Base-by-base conservation (phyloP, 2,797 vertebrate genomes). In the Acanthurus leucopareius region DNA sequence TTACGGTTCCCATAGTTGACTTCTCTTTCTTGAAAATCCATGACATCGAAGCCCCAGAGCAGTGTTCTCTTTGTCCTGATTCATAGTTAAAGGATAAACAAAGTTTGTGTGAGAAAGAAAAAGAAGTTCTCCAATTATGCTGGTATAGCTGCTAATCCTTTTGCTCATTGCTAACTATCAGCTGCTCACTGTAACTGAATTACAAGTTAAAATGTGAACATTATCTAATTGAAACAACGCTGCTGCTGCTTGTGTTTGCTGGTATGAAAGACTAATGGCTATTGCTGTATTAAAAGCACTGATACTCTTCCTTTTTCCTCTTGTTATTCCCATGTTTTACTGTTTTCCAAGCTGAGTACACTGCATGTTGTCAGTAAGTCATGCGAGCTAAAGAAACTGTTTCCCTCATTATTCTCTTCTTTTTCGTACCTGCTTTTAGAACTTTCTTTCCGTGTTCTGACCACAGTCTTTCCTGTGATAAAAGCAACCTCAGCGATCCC, bases 111-210 rank as follows among this genome's bases (percentile, higher is more conserved):
- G 58, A 64, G 10, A 70, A 35, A 45, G 9, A 20, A 25, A 73
- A 54, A 5, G 35, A 56, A 85, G 52, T 13, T 57, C 51, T 47
- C 45, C 67, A 62, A 59, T n/a, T 57, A 63, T 51, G 40, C 61
- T 51, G 14, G 40, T 51, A 16, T 9, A 11, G 49, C 16, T 64
- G 32, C 16, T 47, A 8, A 38, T 54, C n/a, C 40, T 16, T 8
- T 52, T 20, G 14, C n/a, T 53, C 62, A 48, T 25, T 22, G 20
- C 35, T 28, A 16, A 54, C 17, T 28, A 56, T 15, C 47, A 4
- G 13, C 38, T 65, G 32, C 17, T 28, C 22, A 42, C 25, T 35
- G 63, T 15, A 54, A 16, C 53, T 47, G 19, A 28, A 38, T 67
- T 47, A 60, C 54, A 61, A 54, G 28, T 2, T 44, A 25, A 69